Percentiles rank a stretch among this genome's conserved stretches.
Evolutionary conservation across 2,888 invertebrate genomes (phyloP).

Genomic region (Andrena praecox): DNA sequence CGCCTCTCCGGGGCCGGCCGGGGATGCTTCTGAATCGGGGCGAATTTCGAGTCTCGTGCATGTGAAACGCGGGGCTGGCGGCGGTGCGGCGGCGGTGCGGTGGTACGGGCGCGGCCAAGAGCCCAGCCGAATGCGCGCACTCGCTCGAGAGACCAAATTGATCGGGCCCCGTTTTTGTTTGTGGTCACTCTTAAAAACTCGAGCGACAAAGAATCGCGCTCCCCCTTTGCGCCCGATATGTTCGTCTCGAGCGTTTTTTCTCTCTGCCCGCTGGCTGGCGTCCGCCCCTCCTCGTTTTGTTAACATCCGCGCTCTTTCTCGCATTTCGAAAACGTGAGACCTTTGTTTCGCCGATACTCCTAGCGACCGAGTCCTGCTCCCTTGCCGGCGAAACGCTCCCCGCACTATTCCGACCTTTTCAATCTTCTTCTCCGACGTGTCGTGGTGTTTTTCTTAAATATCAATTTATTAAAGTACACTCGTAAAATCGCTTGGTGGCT

Average conservation of each 20-base stretch:
- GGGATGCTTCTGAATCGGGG: slow-evolving; percentile 79
- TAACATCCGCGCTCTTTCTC: slow-evolving; percentile 62
- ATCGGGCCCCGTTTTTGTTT: slow-evolving; percentile 80
- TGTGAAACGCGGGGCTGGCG: slow-evolving; percentile 1
- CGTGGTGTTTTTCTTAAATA: too few species aligned
- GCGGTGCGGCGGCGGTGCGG: neutral
- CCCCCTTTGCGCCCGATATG: slow-evolving; percentile 71
- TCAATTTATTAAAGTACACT: too few species aligned
- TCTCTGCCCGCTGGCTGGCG: slow-evolving; percentile 46
- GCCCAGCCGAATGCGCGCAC: slow-evolving; percentile 59
- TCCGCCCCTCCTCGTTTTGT: slow-evolving; percentile 39
- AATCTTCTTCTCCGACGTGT: neutral
- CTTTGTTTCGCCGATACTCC: slow-evolving; percentile 69
- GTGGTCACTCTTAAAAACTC: slow-evolving; percentile 80
- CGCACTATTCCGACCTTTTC: neutral
- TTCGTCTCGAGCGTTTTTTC: slow-evolving; percentile 60
- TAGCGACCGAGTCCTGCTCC: slow-evolving; percentile 29
- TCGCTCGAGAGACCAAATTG: slow-evolving; percentile 78
- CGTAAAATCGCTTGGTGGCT: too few species aligned
- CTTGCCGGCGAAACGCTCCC: neutral
- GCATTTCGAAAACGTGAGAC: slow-evolving; percentile 72
- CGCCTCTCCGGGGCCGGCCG: slow-evolving; percentile 80
- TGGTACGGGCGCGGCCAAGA: slow-evolving; percentile 28
- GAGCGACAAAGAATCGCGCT: slow-evolving; percentile 72
- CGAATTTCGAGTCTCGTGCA: slow-evolving; percentile 59